Evolutionary conservation across 2,113 vertebrate genomes (phyloP).

Genomic region (Salvelinus alpinus): DNA sequence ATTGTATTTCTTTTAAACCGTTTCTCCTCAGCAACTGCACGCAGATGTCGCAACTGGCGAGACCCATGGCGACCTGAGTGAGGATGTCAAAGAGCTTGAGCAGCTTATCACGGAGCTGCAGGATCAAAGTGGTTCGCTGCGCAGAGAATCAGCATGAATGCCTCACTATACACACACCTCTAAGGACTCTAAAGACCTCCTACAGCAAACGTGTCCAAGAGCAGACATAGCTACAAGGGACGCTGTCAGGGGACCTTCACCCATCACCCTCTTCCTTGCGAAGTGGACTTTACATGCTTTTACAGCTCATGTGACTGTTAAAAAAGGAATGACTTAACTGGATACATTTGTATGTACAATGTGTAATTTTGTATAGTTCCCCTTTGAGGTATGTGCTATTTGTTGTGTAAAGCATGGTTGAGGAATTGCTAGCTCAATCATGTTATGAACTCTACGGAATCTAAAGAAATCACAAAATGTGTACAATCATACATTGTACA

Average conservation of each 20-base stretch:
- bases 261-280: too few relatives aligned
- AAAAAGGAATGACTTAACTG: conserved; percentile 2
- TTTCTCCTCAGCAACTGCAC: conserved; percentile 81
- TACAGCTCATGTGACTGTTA: neutral
- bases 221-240: neutral
- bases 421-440: neutral
- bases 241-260: neutral
- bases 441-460: too few relatives aligned
- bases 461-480: neutral
- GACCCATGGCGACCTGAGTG: conserved; percentile 76
- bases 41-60: conserved; percentile 77
- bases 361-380: neutral
- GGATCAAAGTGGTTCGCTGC: conserved; percentile 78
- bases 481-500: neutral
- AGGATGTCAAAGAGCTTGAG: conserved; percentile 78
- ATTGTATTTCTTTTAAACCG: neutral
- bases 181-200: neutral
- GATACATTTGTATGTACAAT: neutral
- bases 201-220: neutral
- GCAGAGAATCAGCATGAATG: conserved; percentile 69
- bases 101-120: conserved; percentile 79
- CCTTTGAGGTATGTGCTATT: neutral
- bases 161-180: neutral
- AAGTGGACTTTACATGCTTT: too few relatives aligned
- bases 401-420: too few relatives aligned